Conservation (phyloP, 2,797 vertebrate genomes). For the Masticophis lateralis region DNA sequence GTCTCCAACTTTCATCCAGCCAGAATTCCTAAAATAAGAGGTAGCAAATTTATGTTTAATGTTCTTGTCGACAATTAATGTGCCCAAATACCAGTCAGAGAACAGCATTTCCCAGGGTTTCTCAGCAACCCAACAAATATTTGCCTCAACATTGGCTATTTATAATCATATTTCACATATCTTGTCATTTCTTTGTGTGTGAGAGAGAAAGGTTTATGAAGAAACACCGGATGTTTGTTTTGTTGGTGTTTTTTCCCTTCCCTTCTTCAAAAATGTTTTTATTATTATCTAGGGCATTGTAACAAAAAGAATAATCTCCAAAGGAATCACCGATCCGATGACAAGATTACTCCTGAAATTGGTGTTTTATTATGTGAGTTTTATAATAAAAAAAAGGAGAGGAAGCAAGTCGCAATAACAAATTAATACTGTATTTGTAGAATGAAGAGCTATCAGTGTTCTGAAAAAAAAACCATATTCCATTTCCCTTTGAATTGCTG, state of each 20-base stretch:
- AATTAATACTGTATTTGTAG: neutral
- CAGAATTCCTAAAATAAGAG: conserved; percentile 22
- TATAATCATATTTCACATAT: conserved; percentile 16
- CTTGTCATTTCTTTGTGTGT: neutral
- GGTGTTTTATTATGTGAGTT: neutral
- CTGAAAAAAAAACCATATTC: neutral
- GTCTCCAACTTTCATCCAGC: neutral
- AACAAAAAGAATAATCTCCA: conserved; percentile 35
- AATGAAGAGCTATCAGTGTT: neutral
- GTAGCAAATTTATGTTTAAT: conserved; percentile 11
- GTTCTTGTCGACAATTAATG: conserved; percentile 26
- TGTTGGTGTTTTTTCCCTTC: too few relatives aligned
- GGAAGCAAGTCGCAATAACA: neutral
- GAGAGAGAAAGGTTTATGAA: neutral
- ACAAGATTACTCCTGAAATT: neutral
- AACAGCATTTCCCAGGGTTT: conserved; percentile 31
- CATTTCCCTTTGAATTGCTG: neutral
- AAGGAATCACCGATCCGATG: neutral
- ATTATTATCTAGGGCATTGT: neutral
- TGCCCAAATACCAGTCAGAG: conserved; percentile 22
- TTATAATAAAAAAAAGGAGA: neutral
- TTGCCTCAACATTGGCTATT: conserved; percentile 32
- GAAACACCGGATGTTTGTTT: neutral
- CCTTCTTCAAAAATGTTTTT: neutral
- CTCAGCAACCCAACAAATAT: conserved; percentile 49